Percentiles rank a stretch among this genome's conserved stretches.
Conservation (phyloP, 2,113 vertebrate genomes). For the Brachyhypopomus gauderio region DNA sequence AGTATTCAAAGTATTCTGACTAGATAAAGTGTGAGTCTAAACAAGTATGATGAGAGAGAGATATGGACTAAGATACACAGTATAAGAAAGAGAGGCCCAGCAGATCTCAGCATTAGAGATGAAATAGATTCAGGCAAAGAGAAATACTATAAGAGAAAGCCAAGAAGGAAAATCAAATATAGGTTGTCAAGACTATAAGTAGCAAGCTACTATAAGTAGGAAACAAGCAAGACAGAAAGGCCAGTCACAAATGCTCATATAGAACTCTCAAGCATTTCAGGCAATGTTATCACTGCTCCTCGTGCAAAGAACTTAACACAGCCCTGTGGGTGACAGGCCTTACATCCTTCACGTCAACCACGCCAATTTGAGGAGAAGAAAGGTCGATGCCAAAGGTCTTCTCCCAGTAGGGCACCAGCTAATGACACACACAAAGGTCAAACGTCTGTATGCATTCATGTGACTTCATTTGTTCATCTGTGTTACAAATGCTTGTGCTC, state of each 20-base stretch:
- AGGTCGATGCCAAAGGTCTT: constrained; percentile 88
- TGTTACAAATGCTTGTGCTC: no score
- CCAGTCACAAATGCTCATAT: constrained; percentile 18
- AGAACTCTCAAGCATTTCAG: constrained; percentile 27
- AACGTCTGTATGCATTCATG: not conserved
- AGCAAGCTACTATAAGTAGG: not conserved
- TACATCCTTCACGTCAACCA: constrained; percentile 89
- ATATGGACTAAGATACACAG: not conserved
- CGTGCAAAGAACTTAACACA: constrained; percentile 28
- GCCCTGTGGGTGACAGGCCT: constrained; percentile 62
- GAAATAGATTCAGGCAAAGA: not conserved
- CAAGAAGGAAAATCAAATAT: not conserved
- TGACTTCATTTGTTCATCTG: not conserved
- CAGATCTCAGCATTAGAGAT: no score
- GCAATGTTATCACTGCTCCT: constrained; percentile 31
- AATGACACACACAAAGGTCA: not conserved
- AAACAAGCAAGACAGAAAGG: not conserved
- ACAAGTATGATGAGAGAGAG: not conserved
- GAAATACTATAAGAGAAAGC: not conserved
- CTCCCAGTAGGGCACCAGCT: constrained; percentile 94
- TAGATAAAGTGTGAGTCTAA: no score
- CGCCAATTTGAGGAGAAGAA: constrained; percentile 85
- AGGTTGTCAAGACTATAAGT: not conserved
- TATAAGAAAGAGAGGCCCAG: not conserved
- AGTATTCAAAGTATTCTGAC: no score